These are phyloP conservation scores for Scaptomyza reducta DNA, from an alignment of 2,888 invertebrate genomes.

Conservation along the genomic window DNA sequence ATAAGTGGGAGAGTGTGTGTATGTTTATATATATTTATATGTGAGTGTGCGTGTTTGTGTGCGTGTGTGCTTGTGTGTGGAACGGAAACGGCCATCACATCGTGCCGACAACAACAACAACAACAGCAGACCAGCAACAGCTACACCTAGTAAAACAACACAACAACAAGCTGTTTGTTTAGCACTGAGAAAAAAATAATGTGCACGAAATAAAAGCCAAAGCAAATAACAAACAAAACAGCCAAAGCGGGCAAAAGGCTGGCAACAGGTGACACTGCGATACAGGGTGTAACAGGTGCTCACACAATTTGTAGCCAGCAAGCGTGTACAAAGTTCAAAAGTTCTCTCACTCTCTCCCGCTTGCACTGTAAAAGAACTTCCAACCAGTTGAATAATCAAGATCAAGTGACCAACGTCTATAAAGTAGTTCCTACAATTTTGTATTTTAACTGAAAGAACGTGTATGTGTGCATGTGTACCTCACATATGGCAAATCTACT, in stretches of 20 bases:
- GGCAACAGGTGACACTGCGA: constrained; percentile 67
- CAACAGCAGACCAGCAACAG: constrained; percentile 49
- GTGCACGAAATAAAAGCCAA: constrained; percentile 53
- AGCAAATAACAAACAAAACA: constrained; percentile 63
- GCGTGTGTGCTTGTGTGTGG: constrained; percentile 37
- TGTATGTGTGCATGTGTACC: constrained; percentile 1
- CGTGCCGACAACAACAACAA: constrained; percentile 72
- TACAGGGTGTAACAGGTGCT: constrained; percentile 73
- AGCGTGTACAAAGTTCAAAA: constrained; percentile 46
- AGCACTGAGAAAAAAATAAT: constrained; percentile 54
- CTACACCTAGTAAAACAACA: constrained; percentile 74
- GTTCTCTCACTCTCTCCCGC: not conserved
- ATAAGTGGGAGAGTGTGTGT: constrained; percentile 21
- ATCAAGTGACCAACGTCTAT: constrained; percentile 44
- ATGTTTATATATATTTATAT: not conserved
- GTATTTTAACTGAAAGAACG: not conserved
- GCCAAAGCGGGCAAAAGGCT: constrained; percentile 30
- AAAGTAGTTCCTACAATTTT: constrained; percentile 16
- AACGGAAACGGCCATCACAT: constrained; percentile 84
- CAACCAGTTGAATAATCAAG: constrained; percentile 23
- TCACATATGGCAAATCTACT: constrained; percentile 72
- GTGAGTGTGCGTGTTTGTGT: constrained; percentile 8
- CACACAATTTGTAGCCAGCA: constrained; percentile 19
- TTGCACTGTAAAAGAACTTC: constrained; percentile 3
- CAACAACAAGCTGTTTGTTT: constrained; percentile 76